A percentile compares a stretch with the other conserved stretches of the same genome.
phyloP scores from a whole-genome alignment of 2,888 invertebrate species.

The Aphidoletes aphidimyza region DNA sequence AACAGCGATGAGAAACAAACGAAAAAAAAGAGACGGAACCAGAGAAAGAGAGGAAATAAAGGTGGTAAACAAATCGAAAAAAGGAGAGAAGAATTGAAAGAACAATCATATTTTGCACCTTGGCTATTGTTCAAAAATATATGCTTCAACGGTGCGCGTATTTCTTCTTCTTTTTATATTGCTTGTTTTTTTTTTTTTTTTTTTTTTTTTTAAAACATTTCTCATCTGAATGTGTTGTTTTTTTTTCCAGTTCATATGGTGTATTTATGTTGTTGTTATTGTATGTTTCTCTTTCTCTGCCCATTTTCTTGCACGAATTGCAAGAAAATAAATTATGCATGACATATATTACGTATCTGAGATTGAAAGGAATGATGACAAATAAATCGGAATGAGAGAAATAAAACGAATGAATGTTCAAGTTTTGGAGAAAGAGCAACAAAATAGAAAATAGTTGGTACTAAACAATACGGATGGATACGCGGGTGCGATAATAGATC shows the following conservation, averaged over 20 bases:
- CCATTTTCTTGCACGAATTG: neutral
- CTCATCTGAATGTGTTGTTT: neutral
- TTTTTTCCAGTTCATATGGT: neutral
- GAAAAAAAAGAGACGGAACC: neutral
- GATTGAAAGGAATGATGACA: conserved; percentile 11
- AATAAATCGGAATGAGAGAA: neutral
- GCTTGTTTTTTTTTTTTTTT: neutral
- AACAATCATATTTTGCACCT: conserved; percentile 33
- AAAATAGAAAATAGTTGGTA: neutral
- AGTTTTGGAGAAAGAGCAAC: neutral
- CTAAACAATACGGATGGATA: neutral
- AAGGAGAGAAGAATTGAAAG: neutral
- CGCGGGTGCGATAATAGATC: neutral
- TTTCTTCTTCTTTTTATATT: neutral
- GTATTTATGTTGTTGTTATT: neutral
- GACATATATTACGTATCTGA: conserved; percentile 39
- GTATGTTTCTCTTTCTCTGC: neutral
- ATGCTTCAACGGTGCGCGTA: conserved; percentile 20
- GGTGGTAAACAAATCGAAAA: neutral
- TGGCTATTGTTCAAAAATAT: conserved; percentile 42
- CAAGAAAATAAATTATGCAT: conserved; percentile 39
- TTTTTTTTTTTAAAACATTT: neutral
- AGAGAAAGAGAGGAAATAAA: neutral
- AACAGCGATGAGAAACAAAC: neutral
- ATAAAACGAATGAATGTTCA: no score